These are phyloP conservation scores for Sapajus apella DNA, from an alignment of 2,113 vertebrate species.

Conservation along the genomic window DNA sequence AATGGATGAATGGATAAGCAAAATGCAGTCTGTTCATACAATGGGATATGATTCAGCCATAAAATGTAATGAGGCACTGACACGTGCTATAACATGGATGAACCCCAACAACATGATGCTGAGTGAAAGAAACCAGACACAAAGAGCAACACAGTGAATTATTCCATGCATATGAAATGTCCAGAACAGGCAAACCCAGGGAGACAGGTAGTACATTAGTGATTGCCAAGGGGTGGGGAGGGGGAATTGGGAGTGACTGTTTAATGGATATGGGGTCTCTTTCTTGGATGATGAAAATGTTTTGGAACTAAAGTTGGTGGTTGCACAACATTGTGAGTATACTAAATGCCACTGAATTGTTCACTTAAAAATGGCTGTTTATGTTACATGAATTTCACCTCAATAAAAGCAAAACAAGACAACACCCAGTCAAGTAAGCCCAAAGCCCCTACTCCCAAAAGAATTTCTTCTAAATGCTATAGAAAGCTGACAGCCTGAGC, in stretches of 20 bases:
- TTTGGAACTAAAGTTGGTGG: background rate
- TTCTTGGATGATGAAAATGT: background rate
- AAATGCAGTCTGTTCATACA: background rate
- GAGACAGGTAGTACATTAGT: background rate
- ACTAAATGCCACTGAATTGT: background rate
- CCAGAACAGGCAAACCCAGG: background rate
- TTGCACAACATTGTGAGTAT: background rate
- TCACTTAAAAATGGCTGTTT: background rate
- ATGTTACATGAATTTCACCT: background rate
- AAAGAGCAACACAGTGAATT: background rate
- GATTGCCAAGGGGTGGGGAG: background rate
- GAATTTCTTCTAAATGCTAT: background rate
- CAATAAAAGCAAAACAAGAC: background rate
- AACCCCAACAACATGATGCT: background rate
- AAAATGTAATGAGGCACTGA: background rate
- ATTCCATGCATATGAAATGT: background rate
- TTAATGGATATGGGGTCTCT: background rate
- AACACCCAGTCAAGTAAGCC: background rate
- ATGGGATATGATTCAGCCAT: background rate
- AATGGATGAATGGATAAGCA: background rate
- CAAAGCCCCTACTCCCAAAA: background rate
- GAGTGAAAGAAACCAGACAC: background rate
- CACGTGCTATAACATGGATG: background rate
- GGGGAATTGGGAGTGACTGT: background rate
- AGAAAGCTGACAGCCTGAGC: background rate